These are phyloP conservation scores for Artibeus lituratus DNA, from an alignment of 2,797 vertebrate species.

Conservation along the genomic window DNA sequence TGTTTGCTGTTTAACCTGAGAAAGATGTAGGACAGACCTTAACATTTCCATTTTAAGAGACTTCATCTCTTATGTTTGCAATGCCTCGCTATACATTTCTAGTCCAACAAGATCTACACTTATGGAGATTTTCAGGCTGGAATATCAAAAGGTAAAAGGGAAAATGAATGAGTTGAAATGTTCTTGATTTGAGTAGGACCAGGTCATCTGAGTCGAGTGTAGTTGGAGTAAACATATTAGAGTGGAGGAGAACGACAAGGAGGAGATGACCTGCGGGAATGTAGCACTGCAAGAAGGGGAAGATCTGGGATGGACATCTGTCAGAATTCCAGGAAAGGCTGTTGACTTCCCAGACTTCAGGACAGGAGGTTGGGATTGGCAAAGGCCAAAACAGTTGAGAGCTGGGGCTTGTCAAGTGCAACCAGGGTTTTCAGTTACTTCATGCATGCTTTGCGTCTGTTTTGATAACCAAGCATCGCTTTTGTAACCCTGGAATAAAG, in stretches of 20 bases:
- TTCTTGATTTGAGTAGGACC: slow-evolving; percentile 57
- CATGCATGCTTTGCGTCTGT: not conserved
- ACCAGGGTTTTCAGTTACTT: not conserved
- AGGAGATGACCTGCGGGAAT: not conserved
- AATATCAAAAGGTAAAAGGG: slow-evolving; percentile 52
- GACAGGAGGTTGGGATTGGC: slow-evolving; percentile 42
- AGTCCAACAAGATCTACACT: not conserved
- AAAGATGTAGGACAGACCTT: not conserved
- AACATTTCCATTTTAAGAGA: not conserved
- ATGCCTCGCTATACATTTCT: not conserved
- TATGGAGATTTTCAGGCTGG: slow-evolving; percentile 12
- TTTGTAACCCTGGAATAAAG: slow-evolving; percentile 30
- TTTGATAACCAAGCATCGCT: slow-evolving; percentile 61
- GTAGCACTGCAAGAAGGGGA: not conserved
- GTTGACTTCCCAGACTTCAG: slow-evolving; percentile 22
- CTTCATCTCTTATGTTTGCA: not conserved
- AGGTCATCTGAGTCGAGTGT: not conserved
- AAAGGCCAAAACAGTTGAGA: slow-evolving; percentile 25
- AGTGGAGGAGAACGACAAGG: not conserved
- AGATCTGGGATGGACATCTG: not conserved
- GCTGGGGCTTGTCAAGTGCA: not conserved
- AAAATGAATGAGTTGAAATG: slow-evolving; percentile 60
- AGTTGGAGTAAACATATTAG: slow-evolving; percentile 18
- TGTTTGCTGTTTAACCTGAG: not conserved
- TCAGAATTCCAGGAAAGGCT: slow-evolving; percentile 22